Conservation (phyloP, 2,113 vertebrate genomes). For the Myotis yumanensis region DNA sequence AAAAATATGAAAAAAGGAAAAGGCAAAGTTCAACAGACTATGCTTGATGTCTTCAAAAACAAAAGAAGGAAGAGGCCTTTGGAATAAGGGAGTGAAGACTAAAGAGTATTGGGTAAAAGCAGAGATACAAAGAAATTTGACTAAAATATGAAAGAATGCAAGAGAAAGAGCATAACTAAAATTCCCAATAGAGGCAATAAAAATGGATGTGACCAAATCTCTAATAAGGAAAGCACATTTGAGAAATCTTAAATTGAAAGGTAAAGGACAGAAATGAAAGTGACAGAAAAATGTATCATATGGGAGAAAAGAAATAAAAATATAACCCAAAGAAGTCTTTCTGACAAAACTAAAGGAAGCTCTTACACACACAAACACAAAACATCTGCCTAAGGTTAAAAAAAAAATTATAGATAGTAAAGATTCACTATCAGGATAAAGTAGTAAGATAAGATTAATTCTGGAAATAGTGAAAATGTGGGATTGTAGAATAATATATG, state of each 20-base stretch:
- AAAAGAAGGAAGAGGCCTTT: not conserved
- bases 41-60: not conserved
- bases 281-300: not conserved
- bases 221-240: not conserved
- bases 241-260: conserved; percentile 8
- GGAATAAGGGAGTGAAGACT: not conserved
- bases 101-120: not conserved
- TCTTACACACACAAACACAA: not conserved
- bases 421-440: not conserved
- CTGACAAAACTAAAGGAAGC: not conserved
- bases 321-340: not conserved
- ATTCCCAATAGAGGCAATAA: not conserved
- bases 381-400: not conserved
- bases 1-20: not conserved
- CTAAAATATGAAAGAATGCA: not conserved
- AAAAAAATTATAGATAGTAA: not conserved
- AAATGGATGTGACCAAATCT: not conserved
- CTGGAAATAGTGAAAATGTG: not conserved
- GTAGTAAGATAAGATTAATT: not conserved
- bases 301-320: not conserved
- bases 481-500: not conserved
- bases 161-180: not conserved
- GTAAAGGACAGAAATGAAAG: not conserved
- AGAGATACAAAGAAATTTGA: not conserved
- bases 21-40: not conserved